Percentiles rank a stretch among this genome's conserved stretches.
These are phyloP conservation scores for Psittacula derbiana DNA, from an alignment of 2,797 vertebrate species.

Conservation along the genomic window DNA sequence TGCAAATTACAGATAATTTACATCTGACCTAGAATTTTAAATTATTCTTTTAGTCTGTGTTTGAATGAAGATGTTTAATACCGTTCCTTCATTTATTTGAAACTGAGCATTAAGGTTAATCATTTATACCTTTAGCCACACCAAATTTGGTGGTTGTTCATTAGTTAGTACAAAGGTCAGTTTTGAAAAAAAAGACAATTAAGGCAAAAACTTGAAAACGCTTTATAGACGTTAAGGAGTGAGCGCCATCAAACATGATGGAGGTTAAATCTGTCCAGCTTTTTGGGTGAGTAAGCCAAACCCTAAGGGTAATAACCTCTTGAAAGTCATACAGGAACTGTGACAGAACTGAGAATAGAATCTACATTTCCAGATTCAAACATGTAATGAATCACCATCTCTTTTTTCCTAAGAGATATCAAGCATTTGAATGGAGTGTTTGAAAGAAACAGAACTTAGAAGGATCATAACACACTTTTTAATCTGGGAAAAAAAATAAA, in stretches of 20 bases:
- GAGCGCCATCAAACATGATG: background rate
- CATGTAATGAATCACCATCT: background rate
- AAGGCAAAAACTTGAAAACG: background rate
- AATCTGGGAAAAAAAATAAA: background rate
- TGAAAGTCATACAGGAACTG: background rate
- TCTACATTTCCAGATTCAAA: background rate
- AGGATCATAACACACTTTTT: background rate
- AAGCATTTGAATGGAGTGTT: background rate
- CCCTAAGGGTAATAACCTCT: background rate
- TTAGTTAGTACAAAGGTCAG: background rate
- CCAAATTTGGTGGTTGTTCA: background rate
- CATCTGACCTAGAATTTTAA: background rate
- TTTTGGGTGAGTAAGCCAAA: background rate
- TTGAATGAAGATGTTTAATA: background rate
- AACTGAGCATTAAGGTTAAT: background rate
- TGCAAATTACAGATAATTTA: background rate
- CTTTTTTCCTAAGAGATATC: background rate
- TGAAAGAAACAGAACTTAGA: background rate
- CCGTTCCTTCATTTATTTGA: background rate
- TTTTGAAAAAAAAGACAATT: background rate
- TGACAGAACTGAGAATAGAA: background rate
- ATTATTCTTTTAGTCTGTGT: background rate
- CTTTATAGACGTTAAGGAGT: background rate
- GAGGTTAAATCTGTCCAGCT: background rate
- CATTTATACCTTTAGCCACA: background rate